Conservation (phyloP, 2,888 invertebrate genomes). For the Pardosa pseudoannulata region DNA sequence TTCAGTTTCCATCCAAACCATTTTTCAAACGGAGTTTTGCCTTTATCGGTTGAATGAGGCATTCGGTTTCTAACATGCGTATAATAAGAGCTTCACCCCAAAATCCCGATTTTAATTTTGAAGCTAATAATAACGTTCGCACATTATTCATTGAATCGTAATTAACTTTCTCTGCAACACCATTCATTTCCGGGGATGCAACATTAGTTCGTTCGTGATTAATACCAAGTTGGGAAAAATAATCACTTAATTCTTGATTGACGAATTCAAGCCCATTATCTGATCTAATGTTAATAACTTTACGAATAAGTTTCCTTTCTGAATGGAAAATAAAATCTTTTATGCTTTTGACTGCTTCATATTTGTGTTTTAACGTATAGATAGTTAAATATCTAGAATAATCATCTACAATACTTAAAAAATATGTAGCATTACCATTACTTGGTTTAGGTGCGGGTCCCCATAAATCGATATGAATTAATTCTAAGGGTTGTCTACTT, state of each 20-base stretch:
- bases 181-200: slow-evolving; percentile 4
- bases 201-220: background rate
- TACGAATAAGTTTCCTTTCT: background rate
- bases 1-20: background rate
- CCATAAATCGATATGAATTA: too few relatives aligned
- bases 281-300: background rate
- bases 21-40: background rate
- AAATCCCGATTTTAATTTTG: background rate
- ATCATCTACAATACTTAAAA: slow-evolving; percentile 1
- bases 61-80: background rate
- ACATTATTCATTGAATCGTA: background rate
- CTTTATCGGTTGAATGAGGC: background rate
- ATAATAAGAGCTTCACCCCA: background rate
- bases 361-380: background rate
- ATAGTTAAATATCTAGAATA: background rate
- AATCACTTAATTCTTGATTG: background rate
- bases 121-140: background rate
- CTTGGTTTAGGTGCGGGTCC: background rate
- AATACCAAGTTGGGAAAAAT: background rate
- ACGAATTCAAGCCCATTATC: too few relatives aligned
- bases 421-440: background rate
- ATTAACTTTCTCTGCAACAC: slow-evolving; percentile 9
- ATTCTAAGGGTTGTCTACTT: background rate
- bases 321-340: background rate
- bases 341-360: background rate